phyloP scores from a whole-genome alignment of 2,797 vertebrate species.

The Ctenopoma kingsleyae region DNA sequence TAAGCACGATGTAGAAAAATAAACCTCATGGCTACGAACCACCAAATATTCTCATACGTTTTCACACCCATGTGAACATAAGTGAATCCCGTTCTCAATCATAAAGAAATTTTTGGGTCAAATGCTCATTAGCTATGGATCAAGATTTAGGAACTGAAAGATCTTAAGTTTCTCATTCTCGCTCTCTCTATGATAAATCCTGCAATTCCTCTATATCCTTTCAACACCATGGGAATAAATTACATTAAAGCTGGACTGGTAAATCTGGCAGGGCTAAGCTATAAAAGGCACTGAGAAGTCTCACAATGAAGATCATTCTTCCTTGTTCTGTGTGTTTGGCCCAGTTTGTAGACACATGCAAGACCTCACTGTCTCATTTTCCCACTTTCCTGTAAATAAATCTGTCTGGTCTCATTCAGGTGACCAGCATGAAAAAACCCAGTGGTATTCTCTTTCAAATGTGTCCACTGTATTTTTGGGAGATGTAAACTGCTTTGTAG shows the following conservation, averaged over 20 bases:
- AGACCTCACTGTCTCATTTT: conserved; percentile 5
- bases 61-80: conserved; percentile 46
- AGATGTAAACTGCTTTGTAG: conserved; percentile 4
- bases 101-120: conserved; percentile 56
- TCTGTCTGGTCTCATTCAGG: conserved; percentile 32
- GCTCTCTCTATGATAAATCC: conserved; percentile 43
- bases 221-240: conserved; percentile 57
- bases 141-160: conserved; percentile 51
- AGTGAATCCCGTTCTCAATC: conserved; percentile 34
- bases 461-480: conserved; percentile 4
- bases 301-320: conserved; percentile 67
- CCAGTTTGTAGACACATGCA: conserved; percentile 33
- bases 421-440: conserved; percentile 15
- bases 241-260: conserved; percentile 50
- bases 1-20: conserved; percentile 30
- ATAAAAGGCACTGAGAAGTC: conserved; percentile 42
- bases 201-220: conserved; percentile 48
- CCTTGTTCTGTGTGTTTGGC: conserved; percentile 28
- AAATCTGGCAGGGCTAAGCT: conserved; percentile 44
- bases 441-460: conserved; percentile 17
- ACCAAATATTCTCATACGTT: conserved; percentile 31
- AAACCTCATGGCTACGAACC: conserved; percentile 14
- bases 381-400: conserved; percentile 33
- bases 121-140: conserved; percentile 64
- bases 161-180: conserved; percentile 39